phyloP scores from a whole-genome alignment of 2,888 invertebrate species.

The Drosophila anceps region DNA sequence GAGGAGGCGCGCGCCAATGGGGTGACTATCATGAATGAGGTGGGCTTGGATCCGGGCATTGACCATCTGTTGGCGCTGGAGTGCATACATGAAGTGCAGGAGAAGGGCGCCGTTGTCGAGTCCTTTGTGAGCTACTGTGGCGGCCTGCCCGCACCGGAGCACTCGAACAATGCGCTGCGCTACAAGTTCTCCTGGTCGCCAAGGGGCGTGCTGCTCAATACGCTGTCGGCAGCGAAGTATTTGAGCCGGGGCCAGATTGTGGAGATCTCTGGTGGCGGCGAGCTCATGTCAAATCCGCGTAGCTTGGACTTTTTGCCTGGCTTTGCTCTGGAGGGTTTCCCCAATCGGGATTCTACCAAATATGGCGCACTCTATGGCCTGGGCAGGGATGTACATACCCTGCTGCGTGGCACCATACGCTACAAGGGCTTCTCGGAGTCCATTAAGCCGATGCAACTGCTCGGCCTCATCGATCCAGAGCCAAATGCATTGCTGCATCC shows the following conservation, averaged over 20 bases:
- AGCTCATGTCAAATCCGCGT: constrained; percentile 93
- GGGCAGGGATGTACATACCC: constrained; percentile 92
- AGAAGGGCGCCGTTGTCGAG: constrained; percentile 95
- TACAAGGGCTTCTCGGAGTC: constrained; percentile 96
- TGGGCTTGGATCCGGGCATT: constrained; percentile 99
- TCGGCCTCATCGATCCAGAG: constrained; percentile 94
- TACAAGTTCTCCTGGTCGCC: constrained; percentile 99
- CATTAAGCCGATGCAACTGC: constrained; percentile 93
- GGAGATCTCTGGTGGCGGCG: constrained; percentile 95
- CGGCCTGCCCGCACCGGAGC: constrained; percentile 98
- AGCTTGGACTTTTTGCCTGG: constrained; percentile 97
- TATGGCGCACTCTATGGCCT: constrained; percentile 96
- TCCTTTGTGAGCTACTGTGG: constrained; percentile 99
- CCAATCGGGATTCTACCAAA: constrained; percentile 97
- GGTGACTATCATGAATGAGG: constrained; percentile 97
- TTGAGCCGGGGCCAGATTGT: constrained; percentile 93
- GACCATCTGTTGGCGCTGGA: constrained; percentile 98
- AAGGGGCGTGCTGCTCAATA: constrained; percentile 95
- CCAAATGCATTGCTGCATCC: constrained; percentile 96
- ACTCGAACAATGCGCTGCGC: constrained; percentile 94
- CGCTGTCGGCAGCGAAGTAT: constrained; percentile 95
- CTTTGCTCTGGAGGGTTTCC: constrained; percentile 97
- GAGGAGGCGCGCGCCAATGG: constrained; percentile 95
- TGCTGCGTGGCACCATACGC: constrained; percentile 96
- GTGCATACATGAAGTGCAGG: constrained; percentile 96